phyloP scores from a whole-genome alignment of 2,797 vertebrate species.

The Philypnodon macrostomus region DNA sequence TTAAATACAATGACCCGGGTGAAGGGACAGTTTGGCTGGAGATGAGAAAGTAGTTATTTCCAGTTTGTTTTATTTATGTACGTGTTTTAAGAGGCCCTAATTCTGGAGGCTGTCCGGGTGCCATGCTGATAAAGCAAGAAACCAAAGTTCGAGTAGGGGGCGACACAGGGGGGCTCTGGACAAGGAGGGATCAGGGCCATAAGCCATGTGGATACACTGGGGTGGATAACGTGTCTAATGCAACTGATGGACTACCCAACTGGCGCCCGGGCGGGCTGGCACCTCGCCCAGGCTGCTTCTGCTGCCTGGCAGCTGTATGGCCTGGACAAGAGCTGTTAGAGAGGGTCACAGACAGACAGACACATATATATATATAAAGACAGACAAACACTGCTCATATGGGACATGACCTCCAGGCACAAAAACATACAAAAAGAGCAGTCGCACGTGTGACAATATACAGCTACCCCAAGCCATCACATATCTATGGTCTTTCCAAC shows the following conservation, averaged over 20 bases:
- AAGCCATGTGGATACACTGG: constrained; percentile 60
- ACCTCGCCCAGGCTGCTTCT: constrained; percentile 47
- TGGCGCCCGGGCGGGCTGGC: constrained; percentile 66
- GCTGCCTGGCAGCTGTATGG: constrained; percentile 47
- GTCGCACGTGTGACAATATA: too few species aligned
- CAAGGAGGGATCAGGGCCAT: constrained; percentile 60
- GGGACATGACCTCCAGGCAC: too few species aligned
- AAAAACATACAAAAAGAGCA: too few species aligned
- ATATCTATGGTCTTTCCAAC: too few species aligned
- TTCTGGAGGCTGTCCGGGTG: constrained; percentile 49
- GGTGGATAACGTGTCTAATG: constrained; percentile 68
- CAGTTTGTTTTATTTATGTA: constrained; percentile 66
- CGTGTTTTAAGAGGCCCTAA: constrained; percentile 57
- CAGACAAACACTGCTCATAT: too few species aligned
- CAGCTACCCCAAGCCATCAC: too few species aligned
- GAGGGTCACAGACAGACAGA: constrained; percentile 33
- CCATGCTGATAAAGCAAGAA: constrained; percentile 66
- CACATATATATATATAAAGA: constrained; percentile 9
- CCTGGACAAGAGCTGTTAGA: constrained; percentile 42
- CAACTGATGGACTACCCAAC: constrained; percentile 66
- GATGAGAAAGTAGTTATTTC: constrained; percentile 67
- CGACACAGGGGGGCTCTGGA: constrained; percentile 31
- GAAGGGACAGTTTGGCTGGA: constrained; percentile 56
- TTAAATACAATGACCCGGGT: constrained; percentile 65
- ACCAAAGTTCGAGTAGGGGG: constrained; percentile 37